Conservation (phyloP, 2,888 invertebrate species). For the Chymomyza amoena region DNA sequence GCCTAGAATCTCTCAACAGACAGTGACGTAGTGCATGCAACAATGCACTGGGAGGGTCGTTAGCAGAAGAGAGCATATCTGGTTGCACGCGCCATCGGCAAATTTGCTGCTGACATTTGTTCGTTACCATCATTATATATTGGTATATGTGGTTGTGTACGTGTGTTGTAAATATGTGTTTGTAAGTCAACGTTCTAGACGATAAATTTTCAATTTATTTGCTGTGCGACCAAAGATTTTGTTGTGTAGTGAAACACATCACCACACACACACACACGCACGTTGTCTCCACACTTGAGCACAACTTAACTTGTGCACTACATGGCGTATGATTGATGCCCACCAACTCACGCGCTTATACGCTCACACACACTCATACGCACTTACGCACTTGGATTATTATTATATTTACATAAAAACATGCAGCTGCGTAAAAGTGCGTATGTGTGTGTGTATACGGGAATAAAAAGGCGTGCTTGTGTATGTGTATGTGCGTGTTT, state of each 20-base stretch:
- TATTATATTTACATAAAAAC: slow-evolving; percentile 54
- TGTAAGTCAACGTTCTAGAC: slow-evolving; percentile 52
- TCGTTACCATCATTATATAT: slow-evolving; percentile 34
- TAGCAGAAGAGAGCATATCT: not conserved
- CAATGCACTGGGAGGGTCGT: slow-evolving; percentile 2
- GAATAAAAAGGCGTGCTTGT: not conserved
- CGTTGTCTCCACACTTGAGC: slow-evolving; percentile 48
- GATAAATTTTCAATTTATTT: slow-evolving; percentile 69
- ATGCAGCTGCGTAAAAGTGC: slow-evolving; percentile 12
- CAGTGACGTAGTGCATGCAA: slow-evolving; percentile 69
- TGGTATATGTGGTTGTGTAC: slow-evolving; percentile 11
- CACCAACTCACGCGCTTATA: slow-evolving; percentile 1
- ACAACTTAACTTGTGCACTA: slow-evolving; percentile 33
- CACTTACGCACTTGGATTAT: slow-evolving; percentile 35
- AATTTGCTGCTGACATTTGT: slow-evolving; percentile 69
- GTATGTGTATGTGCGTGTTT: not conserved
- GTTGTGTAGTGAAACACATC: not conserved
- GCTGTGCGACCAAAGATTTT: slow-evolving; percentile 13
- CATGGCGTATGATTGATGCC: slow-evolving; percentile 69
- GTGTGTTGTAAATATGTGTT: slow-evolving; percentile 12
- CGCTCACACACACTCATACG: not conserved
- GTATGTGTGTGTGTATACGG: not conserved
- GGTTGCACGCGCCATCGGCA: slow-evolving; percentile 11
- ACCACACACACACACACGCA: too few species aligned
- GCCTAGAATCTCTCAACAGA: slow-evolving; percentile 65